Percentiles rank a stretch among this genome's conserved stretches.
Evolutionary conservation across 53 echinoderm and acorn worm species (phyloP).

Genomic region (Crossaster papposus): DNA sequence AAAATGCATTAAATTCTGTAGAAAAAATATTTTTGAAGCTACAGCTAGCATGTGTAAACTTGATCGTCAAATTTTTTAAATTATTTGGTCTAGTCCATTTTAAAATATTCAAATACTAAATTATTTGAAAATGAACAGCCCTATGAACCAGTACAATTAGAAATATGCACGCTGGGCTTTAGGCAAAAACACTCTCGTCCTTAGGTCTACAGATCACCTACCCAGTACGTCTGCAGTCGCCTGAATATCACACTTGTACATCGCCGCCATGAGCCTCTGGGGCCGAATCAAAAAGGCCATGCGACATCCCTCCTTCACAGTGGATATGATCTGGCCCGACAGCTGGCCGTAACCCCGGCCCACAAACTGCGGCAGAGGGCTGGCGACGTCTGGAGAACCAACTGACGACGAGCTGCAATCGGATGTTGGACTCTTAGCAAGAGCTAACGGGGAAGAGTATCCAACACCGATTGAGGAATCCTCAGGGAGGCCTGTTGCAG

Average conservation of each 20-base stretch:
- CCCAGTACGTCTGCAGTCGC: constrained; percentile 94
- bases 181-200: neutral
- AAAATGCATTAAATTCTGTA: no score
- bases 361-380: constrained; percentile 25
- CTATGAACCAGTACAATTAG: neutral
- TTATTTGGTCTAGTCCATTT: no score
- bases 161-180: neutral
- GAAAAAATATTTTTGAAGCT: no score
- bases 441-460: neutral
- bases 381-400: constrained; percentile 47
- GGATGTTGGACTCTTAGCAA: neutral
- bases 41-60: no score
- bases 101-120: no score
- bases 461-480: neutral
- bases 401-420: constrained; percentile 41
- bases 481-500: neutral
- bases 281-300: constrained; percentile 86
- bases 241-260: constrained; percentile 98
- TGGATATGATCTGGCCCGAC: constrained; percentile 98
- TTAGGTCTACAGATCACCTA: constrained; percentile 36
- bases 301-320: constrained; percentile 88
- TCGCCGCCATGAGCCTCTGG: constrained; percentile 93
- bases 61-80: no score
- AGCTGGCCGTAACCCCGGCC: constrained; percentile 80
- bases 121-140: no score